phyloP scores from a whole-genome alignment of 2,888 invertebrate genomes.

The Apocheima hispidaria region DNA sequence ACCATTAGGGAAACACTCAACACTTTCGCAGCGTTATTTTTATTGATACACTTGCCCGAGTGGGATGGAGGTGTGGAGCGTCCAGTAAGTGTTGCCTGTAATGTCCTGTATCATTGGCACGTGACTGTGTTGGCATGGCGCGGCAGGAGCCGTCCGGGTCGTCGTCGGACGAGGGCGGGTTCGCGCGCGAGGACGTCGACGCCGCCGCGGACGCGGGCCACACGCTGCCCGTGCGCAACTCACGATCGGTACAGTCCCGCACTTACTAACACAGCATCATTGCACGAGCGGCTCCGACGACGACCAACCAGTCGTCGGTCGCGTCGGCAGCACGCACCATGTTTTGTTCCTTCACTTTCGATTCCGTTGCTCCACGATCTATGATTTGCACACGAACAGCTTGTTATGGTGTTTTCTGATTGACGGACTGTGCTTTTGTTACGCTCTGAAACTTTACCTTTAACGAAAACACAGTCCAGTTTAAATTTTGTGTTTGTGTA shows the following conservation, averaged over 20 bases:
- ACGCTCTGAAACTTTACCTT: conserved; percentile 50
- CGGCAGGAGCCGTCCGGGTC: conserved; percentile 83
- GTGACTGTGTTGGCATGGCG: conserved; percentile 72
- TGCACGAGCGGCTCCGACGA: conserved; percentile 58
- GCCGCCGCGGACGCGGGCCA: conserved; percentile 74
- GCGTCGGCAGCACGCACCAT: conserved; percentile 42
- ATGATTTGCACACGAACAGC: conserved; percentile 80
- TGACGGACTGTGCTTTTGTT: conserved; percentile 67
- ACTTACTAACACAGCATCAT: conserved; percentile 52
- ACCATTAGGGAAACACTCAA: conserved; percentile 58
- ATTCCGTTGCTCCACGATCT: conserved; percentile 76
- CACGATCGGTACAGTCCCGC: conserved; percentile 79
- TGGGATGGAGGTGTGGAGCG: conserved; percentile 49
- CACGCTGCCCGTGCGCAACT: conserved; percentile 85
- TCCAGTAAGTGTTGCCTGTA: conserved; percentile 66
- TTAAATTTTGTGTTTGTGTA: conserved; percentile 57
- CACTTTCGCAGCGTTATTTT: conserved; percentile 53
- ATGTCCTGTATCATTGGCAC: conserved; percentile 66
- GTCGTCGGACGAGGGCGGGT: conserved; percentile 84
- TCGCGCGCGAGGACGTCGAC: conserved; percentile 63
- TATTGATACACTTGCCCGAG: conserved; percentile 49
- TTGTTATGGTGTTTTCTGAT: conserved; percentile 70
- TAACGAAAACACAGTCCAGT: conserved; percentile 66
- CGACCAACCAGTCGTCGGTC: conserved; percentile 32
- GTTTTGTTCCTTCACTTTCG: conserved; percentile 61